A percentile compares a stretch with the other conserved stretches of the same genome.
phyloP scores from a whole-genome alignment of 2,113 vertebrate genomes.

The Micronycteris hirsuta region DNA sequence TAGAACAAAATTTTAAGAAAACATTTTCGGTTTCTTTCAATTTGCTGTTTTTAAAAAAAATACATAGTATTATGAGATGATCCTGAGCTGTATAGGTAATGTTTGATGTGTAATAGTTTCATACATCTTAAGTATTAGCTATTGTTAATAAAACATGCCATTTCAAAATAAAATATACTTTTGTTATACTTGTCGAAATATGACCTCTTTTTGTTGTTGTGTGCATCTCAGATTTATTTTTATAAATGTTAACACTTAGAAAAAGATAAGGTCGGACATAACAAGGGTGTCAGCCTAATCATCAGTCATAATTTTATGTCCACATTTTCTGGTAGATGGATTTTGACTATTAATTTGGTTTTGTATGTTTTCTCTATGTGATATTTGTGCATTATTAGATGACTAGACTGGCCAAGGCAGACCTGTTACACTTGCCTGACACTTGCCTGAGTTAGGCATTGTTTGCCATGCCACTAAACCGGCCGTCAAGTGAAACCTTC shows the following conservation, averaged over 20 bases:
- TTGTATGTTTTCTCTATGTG: slow-evolving; percentile 99
- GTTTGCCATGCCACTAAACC: slow-evolving; percentile 99
- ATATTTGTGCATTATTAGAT: slow-evolving; percentile 99
- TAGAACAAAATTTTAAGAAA: slow-evolving; percentile 50
- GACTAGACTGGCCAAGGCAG: slow-evolving; percentile 99
- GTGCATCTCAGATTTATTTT: slow-evolving; percentile 75
- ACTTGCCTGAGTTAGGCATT: slow-evolving; percentile 99
- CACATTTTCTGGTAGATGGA: slow-evolving; percentile 94
- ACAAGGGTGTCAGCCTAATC: slow-evolving; percentile 80
- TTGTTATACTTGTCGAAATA: slow-evolving; percentile 67
- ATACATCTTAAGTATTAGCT: slow-evolving; percentile 45
- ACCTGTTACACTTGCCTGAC: slow-evolving; percentile 99
- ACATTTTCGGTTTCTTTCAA: slow-evolving; percentile 48
- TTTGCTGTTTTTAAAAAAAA: slow-evolving; percentile 4
- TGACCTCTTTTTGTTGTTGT: slow-evolving; percentile 67
- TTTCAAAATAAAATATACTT: slow-evolving; percentile 71
- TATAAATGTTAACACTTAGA: slow-evolving; percentile 76
- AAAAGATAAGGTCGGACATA: slow-evolving; percentile 77
- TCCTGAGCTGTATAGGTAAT: slow-evolving; percentile 48
- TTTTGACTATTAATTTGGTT: slow-evolving; percentile 99
- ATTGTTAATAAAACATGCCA: slow-evolving; percentile 59
- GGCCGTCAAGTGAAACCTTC: slow-evolving; percentile 98
- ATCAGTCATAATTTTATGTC: slow-evolving; percentile 86
- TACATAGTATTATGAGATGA: not conserved
- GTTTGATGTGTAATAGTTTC: slow-evolving; percentile 59